Base-by-base conservation (phyloP, 2,113 vertebrate genomes). In the Chunga burmeisteri region DNA sequence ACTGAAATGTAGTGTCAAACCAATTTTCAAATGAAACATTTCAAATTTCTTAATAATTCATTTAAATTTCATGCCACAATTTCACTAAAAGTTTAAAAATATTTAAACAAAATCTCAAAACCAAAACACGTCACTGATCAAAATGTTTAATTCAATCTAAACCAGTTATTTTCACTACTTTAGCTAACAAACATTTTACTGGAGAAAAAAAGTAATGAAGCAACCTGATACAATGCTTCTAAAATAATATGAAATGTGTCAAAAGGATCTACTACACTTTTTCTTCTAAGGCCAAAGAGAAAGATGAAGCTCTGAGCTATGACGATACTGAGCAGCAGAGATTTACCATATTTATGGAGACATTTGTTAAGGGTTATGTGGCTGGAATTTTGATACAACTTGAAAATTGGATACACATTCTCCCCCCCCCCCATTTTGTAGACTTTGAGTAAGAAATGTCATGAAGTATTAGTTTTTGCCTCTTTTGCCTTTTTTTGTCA, bases 401-500 rank as follows among this genome's bases (percentile, higher is more conserved):
- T 82, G n/a, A 66, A 95, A 93, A 79, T 6, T 16, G 14, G 34
- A 73, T 27, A 81, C 4, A 18, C 56, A 32, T 6, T 47, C 16
- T 9, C 6, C 14, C 7, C 1, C 1, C 8, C 2, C 8, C 9
- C 15, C 3, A 23, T 38, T 55, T 40, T 62, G 29, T 32, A 47
- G 40, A 11, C 4, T 70, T 92, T 87, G 36, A 56, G 38, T 20
- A 71, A 70, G 34, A 87, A 87, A 50, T 52, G 15, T 32, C 6
- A 17, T 11, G 5, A 77, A 77, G 11, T 36, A 52, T 52, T 42
- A 29, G 3, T 13, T 86, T 82, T 34, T 34, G 3, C 23, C 3
- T 20, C 10, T 10, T 50, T 44, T 20, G 12, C 3, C 34, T 7
- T 13, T 14, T 3, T 12, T 25, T 40, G 13, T 58, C 10, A 10